These are phyloP conservation scores for Argyresthia albistria DNA, from an alignment of 2,888 invertebrate genomes.

Conservation along the genomic window DNA sequence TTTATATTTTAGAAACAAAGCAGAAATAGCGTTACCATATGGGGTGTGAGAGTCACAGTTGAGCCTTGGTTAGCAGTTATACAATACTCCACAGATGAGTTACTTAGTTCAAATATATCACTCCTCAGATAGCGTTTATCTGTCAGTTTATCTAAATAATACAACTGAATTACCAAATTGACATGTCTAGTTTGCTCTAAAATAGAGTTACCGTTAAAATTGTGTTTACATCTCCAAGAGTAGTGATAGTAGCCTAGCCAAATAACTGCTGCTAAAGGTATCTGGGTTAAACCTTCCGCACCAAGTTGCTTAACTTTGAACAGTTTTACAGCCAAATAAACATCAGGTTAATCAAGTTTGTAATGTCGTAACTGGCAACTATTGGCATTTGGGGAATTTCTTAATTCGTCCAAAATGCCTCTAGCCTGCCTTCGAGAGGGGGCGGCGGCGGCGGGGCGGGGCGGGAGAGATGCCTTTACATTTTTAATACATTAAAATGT, in stretches of 20 bases:
- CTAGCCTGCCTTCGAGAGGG: neutral
- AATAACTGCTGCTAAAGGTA: no score
- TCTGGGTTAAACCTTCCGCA: conserved; percentile 1
- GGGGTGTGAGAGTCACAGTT: no score
- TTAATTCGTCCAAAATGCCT: conserved; percentile 1
- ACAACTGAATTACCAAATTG: no score
- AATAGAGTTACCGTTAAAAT: conserved; percentile 5
- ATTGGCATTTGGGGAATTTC: conserved; percentile 4
- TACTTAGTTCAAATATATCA: no score
- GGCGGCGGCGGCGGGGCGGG: no score
- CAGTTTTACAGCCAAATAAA: conserved; percentile 2
- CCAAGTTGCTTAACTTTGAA: conserved; percentile 1
- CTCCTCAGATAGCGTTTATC: no score
- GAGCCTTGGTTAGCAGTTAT: no score
- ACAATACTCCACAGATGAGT: no score
- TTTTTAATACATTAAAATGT: neutral
- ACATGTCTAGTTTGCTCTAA: neutral
- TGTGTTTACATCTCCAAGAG: conserved; percentile 1
- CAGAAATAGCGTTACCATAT: no score
- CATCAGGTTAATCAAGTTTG: neutral
- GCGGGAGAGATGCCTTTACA: neutral
- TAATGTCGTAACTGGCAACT: neutral
- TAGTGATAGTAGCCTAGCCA: no score
- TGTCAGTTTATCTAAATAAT: no score
- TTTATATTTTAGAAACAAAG: no score